Percentiles rank a stretch among this genome's conserved stretches.
phyloP scores from a whole-genome alignment of 2,888 invertebrate species.

The Sympetrum striolatum region DNA sequence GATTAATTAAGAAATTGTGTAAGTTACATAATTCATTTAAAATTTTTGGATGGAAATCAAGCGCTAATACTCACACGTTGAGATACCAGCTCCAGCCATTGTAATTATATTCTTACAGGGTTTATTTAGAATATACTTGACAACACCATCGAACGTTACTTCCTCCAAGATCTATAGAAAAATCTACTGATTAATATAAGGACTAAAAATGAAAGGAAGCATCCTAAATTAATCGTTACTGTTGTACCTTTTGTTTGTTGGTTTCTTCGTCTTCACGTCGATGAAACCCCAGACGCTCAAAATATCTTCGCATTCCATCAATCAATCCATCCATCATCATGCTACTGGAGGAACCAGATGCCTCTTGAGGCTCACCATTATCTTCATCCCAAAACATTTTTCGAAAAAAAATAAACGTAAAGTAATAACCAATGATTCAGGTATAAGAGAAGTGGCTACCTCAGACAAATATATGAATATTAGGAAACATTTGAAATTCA shows the following conservation, averaged over 20 bases:
- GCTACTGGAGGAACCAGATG: neutral
- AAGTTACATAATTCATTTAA: neutral
- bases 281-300: constrained; percentile 3
- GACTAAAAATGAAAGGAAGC: neutral
- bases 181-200: neutral
- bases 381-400: neutral
- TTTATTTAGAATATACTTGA: constrained; percentile 77
- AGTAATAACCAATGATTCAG: neutral
- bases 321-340: neutral
- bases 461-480: neutral
- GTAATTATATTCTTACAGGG: constrained; percentile 87
- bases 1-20: too few relatives aligned
- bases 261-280: neutral
- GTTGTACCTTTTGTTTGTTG: neutral
- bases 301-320: neutral
- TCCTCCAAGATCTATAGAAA: constrained; percentile 69
- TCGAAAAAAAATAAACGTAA: neutral
- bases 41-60: neutral
- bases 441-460: neutral
- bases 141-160: constrained; percentile 76
- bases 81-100: constrained; percentile 96
- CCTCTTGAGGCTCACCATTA: neutral
- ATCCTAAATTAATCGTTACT: neutral
- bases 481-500: neutral
- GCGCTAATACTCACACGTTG: constrained; percentile 77